Conservation (phyloP, 2,888 invertebrate genomes). For the Cataglyphis rosenhaueri region DNA sequence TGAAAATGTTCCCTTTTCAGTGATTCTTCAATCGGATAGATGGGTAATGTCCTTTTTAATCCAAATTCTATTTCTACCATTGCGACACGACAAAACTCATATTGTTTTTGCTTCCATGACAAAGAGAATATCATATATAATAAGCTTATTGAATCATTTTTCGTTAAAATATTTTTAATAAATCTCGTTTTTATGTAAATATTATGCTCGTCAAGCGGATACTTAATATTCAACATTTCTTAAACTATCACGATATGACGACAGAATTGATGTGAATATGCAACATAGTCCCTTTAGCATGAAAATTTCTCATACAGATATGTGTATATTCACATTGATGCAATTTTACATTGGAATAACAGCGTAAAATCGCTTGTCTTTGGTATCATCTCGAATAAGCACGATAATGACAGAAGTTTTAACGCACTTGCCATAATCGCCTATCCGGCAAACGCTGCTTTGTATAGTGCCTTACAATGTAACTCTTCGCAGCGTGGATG, state of each 20-base stretch:
- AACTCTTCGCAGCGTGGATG: constrained; percentile 46
- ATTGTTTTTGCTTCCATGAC: neutral
- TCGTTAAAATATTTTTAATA: neutral
- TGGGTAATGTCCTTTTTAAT: constrained; percentile 51
- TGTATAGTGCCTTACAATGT: constrained; percentile 45
- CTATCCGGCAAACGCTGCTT: constrained; percentile 24
- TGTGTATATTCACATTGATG: neutral
- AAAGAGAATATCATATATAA: constrained; percentile 10
- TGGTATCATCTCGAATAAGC: constrained; percentile 31
- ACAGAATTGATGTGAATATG: neutral
- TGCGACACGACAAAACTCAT: constrained; percentile 9
- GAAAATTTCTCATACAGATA: neutral
- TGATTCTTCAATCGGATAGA: constrained; percentile 44
- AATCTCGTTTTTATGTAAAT: neutral
- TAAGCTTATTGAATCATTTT: constrained; percentile 7
- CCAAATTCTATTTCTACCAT: constrained; percentile 49
- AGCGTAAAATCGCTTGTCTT: constrained; percentile 28
- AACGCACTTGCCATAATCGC: constrained; percentile 36
- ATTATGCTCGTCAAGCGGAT: neutral
- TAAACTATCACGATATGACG: neutral
- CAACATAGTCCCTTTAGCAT: neutral
- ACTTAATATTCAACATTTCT: neutral
- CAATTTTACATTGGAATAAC: constrained; percentile 6
- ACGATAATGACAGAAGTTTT: constrained; percentile 41
- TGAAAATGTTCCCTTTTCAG: constrained; percentile 51